Conservation (phyloP, 1,140 invertebrate species). For the Cepaea nemoralis region DNA sequence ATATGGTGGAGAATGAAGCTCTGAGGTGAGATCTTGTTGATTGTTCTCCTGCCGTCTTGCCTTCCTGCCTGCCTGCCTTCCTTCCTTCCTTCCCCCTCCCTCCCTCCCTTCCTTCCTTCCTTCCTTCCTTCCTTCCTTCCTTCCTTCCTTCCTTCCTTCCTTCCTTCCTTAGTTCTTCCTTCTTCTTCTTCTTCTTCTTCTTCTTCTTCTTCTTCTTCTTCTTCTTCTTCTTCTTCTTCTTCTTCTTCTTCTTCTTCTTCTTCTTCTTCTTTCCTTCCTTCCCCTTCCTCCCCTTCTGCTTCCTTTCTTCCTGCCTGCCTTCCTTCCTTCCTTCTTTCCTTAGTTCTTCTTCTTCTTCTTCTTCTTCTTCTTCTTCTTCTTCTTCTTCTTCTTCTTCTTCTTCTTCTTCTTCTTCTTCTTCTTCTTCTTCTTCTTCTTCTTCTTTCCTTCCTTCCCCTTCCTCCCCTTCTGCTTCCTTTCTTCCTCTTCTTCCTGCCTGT, state of each 20-base stretch:
- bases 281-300: too few species aligned
- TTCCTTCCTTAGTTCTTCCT: too few species aligned
- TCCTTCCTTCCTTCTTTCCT: too few species aligned
- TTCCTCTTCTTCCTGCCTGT: neutral
- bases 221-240: neutral
- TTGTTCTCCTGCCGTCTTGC: neutral
- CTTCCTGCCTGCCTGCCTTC: neutral
- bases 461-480: too few species aligned
- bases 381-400: neutral
- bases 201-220: too few species aligned
- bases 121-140: too few species aligned
- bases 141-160: too few species aligned
- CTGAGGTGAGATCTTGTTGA: slow-evolving; percentile 73
- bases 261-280: neutral
- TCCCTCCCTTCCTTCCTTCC: too few species aligned
- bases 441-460: too few species aligned
- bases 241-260: neutral
- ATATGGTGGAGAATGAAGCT: slow-evolving; percentile 86
- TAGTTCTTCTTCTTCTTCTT: too few species aligned
- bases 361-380: neutral
- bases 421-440: slow-evolving; percentile 1
- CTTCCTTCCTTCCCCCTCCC: too few species aligned
- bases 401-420: neutral
- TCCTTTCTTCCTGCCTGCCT: too few species aligned
- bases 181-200: neutral